Conservation (phyloP, 2,797 vertebrate species). For the Chiroxiphia lanceolata region DNA sequence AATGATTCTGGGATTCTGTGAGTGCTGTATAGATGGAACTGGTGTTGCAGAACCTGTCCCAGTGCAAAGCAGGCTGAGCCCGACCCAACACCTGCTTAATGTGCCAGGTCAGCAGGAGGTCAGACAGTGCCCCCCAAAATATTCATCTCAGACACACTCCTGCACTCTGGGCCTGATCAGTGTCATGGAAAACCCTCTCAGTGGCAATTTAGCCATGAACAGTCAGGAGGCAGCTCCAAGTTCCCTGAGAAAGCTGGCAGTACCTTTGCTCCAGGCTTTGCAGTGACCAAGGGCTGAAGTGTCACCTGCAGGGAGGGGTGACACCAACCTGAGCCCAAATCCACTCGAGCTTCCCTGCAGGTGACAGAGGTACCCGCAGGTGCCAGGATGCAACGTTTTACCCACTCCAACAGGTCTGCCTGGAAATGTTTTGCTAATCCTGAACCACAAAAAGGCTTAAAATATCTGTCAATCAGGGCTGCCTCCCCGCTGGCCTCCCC, state of each 20-base stretch:
- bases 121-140: not conserved
- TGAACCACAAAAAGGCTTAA: constrained; percentile 8
- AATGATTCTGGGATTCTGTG: accelerated
- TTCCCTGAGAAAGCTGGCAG: not conserved
- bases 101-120: not conserved
- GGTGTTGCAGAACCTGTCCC: accelerated
- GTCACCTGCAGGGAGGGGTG: not conserved
- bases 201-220: not conserved
- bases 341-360: not conserved
- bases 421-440: not conserved
- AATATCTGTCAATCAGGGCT: constrained; percentile 10
- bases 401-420: not conserved
- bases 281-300: not conserved
- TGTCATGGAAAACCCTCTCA: not conserved
- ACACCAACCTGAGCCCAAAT: not conserved
- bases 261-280: not conserved
- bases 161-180: not conserved
- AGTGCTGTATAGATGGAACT: not conserved
- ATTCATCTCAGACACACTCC: not conserved
- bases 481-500: not conserved
- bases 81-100: not conserved
- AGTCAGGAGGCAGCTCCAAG: not conserved
- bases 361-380: accelerated
- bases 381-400: accelerated
- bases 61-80: not conserved